These are phyloP conservation scores for Phengaris alcon DNA, from an alignment of 2,888 invertebrate species.

Conservation along the genomic window DNA sequence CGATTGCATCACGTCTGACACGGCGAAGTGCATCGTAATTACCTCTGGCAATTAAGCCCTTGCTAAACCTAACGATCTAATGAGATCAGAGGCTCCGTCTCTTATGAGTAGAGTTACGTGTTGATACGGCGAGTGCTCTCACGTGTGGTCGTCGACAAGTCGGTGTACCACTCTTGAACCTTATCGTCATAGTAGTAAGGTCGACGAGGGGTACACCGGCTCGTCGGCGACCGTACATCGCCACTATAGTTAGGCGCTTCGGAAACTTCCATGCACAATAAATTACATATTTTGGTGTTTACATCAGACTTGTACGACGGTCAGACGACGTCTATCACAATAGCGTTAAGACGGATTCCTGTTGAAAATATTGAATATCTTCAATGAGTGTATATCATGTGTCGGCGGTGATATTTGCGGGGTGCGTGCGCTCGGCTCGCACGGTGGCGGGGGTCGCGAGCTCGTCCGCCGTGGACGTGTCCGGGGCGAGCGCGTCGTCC, in stretches of 20 bases:
- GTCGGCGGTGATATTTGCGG: conserved; percentile 34
- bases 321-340: conserved; percentile 24
- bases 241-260: conserved; percentile 15
- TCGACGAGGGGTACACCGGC: no score
- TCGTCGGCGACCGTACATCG: neutral
- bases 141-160: no score
- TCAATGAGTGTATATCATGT: conserved; percentile 38
- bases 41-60: neutral
- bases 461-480: no score
- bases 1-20: neutral
- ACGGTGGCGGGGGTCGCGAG: neutral
- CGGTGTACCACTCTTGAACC: no score
- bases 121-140: neutral
- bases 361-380: conserved; percentile 21
- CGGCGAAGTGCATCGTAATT: conserved; percentile 17
- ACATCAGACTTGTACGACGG: conserved; percentile 25
- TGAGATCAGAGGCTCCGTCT: conserved; percentile 24
- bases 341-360: conserved; percentile 19
- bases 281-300: conserved; percentile 20
- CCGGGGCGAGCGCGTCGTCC: neutral
- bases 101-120: neutral
- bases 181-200: no score
- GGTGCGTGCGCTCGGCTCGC: conserved; percentile 34
- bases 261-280: conserved; percentile 22
- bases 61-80: conserved; percentile 15